phyloP scores from a whole-genome alignment of 64 coral and sea anemone genomes.

The Montipora efflorescens region DNA sequence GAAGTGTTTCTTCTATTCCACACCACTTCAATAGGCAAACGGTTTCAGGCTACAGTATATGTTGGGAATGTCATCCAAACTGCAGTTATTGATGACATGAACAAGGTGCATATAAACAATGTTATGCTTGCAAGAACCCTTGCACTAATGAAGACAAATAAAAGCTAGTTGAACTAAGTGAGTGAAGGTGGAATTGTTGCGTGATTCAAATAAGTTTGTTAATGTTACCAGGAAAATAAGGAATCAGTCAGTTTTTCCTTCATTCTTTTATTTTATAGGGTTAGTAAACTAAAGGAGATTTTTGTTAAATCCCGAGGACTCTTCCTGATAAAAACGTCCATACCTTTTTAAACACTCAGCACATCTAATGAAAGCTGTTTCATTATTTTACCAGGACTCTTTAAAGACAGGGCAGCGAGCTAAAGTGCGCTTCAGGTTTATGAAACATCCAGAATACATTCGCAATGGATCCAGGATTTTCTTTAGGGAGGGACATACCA shows the following conservation, averaged over 20 bases:
- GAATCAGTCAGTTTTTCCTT: too few species aligned
- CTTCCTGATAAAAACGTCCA: too few species aligned
- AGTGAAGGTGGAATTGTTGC: too few species aligned
- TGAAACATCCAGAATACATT: conserved; percentile 94
- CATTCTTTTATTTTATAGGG: too few species aligned
- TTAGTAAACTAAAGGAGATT: too few species aligned
- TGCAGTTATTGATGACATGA: conserved; percentile 90
- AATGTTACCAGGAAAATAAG: too few species aligned
- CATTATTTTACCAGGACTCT: conserved; percentile 61
- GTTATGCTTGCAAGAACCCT: too few species aligned
- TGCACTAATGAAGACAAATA: not conserved
- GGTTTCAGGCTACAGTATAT: conserved; percentile 95
- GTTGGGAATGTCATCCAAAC: conserved; percentile 95
- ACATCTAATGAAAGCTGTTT: too few species aligned
- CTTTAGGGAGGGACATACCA: conserved; percentile 92
- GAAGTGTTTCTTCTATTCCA: conserved; percentile 95
- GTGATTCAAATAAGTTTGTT: too few species aligned
- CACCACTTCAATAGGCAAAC: conserved; percentile 74
- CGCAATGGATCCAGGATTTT: conserved; percentile 76
- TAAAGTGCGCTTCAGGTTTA: conserved; percentile 86
- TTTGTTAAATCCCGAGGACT: too few species aligned
- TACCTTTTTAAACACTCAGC: too few species aligned
- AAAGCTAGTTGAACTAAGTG: too few species aligned
- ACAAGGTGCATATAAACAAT: conserved; percentile 45
- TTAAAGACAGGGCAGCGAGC: conserved; percentile 90